These are phyloP conservation scores for Regulus satrapa DNA, from an alignment of 2,113 vertebrate genomes.

Conservation along the genomic window DNA sequence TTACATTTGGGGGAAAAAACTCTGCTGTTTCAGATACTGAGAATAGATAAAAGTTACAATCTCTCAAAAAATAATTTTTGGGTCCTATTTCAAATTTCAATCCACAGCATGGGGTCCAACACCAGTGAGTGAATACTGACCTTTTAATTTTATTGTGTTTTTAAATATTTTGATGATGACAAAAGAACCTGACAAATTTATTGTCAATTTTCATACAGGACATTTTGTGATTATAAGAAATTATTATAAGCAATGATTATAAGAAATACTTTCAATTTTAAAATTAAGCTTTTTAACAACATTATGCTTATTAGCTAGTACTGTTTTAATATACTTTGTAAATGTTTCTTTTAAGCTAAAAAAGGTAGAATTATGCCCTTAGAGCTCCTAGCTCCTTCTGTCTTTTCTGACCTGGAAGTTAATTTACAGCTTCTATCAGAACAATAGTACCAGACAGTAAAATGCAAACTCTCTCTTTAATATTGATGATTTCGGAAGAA, in stretches of 20 bases:
- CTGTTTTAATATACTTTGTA: not conserved
- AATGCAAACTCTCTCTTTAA: not conserved
- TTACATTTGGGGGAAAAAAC: not conserved
- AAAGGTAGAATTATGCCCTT: not conserved
- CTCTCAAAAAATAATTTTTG: not conserved
- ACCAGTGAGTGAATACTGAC: not conserved
- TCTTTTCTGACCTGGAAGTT: not conserved
- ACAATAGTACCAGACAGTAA: not conserved
- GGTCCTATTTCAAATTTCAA: not conserved
- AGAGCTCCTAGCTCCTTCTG: not conserved
- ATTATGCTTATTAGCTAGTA: not conserved
- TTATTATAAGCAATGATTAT: not conserved
- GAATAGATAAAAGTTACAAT: not conserved
- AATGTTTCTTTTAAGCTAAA: not conserved
- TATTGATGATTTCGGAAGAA: not conserved
- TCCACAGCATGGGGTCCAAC: not conserved
- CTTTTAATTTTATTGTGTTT: too few relatives aligned
- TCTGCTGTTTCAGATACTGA: not conserved
- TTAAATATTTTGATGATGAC: not conserved
- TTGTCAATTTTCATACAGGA: not conserved
- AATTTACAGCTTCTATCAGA: not conserved
- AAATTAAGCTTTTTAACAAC: not conserved
- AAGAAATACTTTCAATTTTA: not conserved
- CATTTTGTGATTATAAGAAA: too few relatives aligned
- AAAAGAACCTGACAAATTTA: not conserved